Base-by-base conservation (phyloP, 2,113 vertebrate genomes). In the Gobiocypris rarus region DNA sequence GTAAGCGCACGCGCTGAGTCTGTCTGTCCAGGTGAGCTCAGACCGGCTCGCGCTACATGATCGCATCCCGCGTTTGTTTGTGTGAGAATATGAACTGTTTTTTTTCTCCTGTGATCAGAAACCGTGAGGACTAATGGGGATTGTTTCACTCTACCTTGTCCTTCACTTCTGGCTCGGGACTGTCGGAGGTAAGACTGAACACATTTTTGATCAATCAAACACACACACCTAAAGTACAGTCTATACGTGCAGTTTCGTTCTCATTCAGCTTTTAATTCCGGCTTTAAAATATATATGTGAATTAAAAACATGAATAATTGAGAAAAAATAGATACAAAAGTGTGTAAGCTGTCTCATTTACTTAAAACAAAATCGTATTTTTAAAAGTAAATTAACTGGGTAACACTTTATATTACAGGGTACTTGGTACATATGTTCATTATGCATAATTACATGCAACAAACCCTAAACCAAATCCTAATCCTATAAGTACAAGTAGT, bases 111-210 rank as follows among this genome's bases (percentile, higher is more conserved):
- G 83, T 92, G 89, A 89, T 92, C 94, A 96, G 93, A 87, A 90
- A 92, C 91, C 94, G 94, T 95, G 91, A 96, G 95, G 95, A 95
- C 96, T 95, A 95, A 99, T 99, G 97, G 97, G 96, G 96, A 95
- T 96, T 95, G 92, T 96, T 93, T 94, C 96, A 91, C 92, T 97
- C 88, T 96, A 93, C 93, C 94, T 98, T 92, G 90, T 97, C 94
- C 95, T 99, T 90, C 94, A 95, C 84, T 95, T 94, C 93, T 96
- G 95, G 94, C 93, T 95, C 93, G 90, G 90, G 92, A 89, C 90
- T 88, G 96, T 93, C 86, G 95, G 96, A 93, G 97, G 98, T 99
- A 96, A 97, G 97, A 79, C 69, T 50, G 4, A 41, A 9, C 56
- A 9, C 9, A 22, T 65, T 38, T 24, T 38, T 15, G 3, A 34